Evolutionary conservation across 2,888 invertebrate genomes (phyloP).

Genomic region (Pterostichus madidus): DNA sequence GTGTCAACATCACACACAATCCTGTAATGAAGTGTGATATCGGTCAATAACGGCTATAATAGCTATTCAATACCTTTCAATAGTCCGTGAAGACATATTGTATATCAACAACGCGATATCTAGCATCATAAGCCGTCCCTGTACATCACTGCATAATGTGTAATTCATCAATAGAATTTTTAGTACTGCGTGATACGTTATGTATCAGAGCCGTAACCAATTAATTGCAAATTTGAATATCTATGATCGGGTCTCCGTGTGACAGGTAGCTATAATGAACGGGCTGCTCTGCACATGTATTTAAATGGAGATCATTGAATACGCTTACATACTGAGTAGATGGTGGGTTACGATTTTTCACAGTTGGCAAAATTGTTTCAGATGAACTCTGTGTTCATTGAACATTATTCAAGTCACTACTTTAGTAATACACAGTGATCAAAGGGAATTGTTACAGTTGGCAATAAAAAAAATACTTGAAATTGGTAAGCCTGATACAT

Average conservation of each 20-base stretch:
- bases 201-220: slow-evolving; percentile 56
- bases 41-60: slow-evolving; percentile 10
- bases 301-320: slow-evolving; percentile 51
- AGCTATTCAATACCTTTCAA: slow-evolving; percentile 27
- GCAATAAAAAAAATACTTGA: too few species aligned
- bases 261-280: slow-evolving; percentile 56
- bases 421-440: too few species aligned
- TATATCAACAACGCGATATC: slow-evolving; percentile 41
- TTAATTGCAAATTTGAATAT: slow-evolving; percentile 66
- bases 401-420: too few species aligned
- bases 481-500: too few species aligned
- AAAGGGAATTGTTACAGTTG: too few species aligned
- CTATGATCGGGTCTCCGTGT: slow-evolving; percentile 46
- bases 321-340: slow-evolving; percentile 44
- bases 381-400: too few species aligned
- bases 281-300: slow-evolving; percentile 26
- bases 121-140: slow-evolving; percentile 47
- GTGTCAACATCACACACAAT: slow-evolving; percentile 22
- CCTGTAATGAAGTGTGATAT: slow-evolving; percentile 8
- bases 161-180: slow-evolving; percentile 59
- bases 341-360: slow-evolving; percentile 8
- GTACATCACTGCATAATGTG: slow-evolving; percentile 42
- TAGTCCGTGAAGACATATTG: slow-evolving; percentile 39
- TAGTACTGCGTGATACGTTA: slow-evolving; percentile 41
- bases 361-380: too few species aligned